These are phyloP conservation scores for Platycercus adscitus DNA, from an alignment of 2,113 vertebrate species.

Conservation along the genomic window DNA sequence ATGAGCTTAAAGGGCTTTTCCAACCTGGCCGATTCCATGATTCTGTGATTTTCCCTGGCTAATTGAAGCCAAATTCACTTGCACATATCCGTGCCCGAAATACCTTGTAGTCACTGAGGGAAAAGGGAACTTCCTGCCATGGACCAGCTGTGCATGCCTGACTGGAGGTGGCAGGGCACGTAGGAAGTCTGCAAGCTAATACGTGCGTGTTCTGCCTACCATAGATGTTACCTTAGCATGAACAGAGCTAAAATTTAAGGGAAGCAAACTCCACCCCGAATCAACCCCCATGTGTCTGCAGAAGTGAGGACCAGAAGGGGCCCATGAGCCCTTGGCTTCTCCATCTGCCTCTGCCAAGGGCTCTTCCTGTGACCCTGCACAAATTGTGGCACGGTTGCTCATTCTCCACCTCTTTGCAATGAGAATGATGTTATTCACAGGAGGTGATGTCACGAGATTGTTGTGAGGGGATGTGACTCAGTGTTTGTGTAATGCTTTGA, in stretches of 20 bases:
- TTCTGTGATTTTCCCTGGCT: background rate
- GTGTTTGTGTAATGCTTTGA: slow-evolving; percentile 62
- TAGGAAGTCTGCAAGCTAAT: background rate
- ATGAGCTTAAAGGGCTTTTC: background rate
- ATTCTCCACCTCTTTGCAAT: background rate
- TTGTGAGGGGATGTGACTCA: slow-evolving; percentile 57
- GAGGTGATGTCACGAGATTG: slow-evolving; percentile 30
- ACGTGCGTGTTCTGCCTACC: rapidly evolving
- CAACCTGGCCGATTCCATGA: background rate
- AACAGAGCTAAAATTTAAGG: background rate
- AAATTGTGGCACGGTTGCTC: background rate
- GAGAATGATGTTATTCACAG: slow-evolving; percentile 33
- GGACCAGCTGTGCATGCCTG: rapidly evolving
- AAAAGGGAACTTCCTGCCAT: background rate
- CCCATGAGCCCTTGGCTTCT: background rate
- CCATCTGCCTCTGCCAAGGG: background rate
- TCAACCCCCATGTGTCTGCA: background rate
- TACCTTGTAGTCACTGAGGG: background rate
- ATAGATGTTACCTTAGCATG: background rate
- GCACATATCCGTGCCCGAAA: rapidly evolving
- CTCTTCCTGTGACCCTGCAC: background rate
- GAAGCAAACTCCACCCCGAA: background rate
- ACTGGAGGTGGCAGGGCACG: background rate
- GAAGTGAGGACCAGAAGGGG: background rate
- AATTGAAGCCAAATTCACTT: background rate